Percentiles rank a stretch among this genome's conserved stretches.
Conservation (phyloP, 1,140 invertebrate genomes). For the Drosophila melanogaster region DNA sequence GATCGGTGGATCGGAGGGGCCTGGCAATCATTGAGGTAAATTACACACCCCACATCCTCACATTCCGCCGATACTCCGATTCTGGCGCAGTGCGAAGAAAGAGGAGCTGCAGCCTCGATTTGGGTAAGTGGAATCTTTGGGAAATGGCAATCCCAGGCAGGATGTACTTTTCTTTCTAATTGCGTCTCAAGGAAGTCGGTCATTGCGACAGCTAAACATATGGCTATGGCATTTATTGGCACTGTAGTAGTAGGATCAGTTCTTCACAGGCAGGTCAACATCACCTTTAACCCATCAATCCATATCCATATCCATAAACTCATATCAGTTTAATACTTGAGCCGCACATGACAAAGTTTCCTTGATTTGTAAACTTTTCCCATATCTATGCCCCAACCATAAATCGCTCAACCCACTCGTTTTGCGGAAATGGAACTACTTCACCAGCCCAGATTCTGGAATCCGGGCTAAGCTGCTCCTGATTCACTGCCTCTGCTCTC, state of each 20-base stretch:
- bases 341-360: conserved; percentile 17
- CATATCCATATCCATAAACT: background rate
- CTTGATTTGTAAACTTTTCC: conserved; percentile 35
- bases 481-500: background rate
- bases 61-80: conserved; percentile 17
- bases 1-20: background rate
- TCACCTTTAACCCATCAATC: conserved; percentile 2
- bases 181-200: conserved; percentile 26
- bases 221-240: background rate
- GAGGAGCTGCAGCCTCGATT: conserved; percentile 11
- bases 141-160: conserved; percentile 20
- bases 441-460: conserved; percentile 8
- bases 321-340: conserved; percentile 9
- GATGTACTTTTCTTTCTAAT: conserved; percentile 33
- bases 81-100: conserved; percentile 1
- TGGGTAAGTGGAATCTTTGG: conserved; percentile 29
- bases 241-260: background rate
- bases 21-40: conserved; percentile 54
- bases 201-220: background rate
- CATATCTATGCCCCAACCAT: conserved; percentile 17
- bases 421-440: conserved; percentile 34
- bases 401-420: conserved; percentile 4
- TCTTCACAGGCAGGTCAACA: background rate
- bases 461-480: conserved; percentile 35
- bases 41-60: conserved; percentile 60